These are phyloP conservation scores for Panagrolaimus sp. DNA, from an alignment of 1,140 invertebrate genomes.

Conservation along the genomic window DNA sequence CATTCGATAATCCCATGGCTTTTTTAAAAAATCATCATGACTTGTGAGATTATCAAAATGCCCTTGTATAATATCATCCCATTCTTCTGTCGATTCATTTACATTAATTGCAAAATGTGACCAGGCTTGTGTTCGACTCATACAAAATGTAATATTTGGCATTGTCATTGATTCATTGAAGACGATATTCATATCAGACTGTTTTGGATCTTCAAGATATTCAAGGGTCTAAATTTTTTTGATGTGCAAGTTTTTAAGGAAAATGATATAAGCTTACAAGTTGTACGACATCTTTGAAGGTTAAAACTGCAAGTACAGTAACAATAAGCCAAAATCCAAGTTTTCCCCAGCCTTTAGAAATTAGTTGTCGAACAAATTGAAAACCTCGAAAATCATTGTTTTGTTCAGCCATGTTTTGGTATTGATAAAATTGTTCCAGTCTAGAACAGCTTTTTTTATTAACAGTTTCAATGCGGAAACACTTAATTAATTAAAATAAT, in stretches of 20 bases:
- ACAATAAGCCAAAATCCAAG: slow-evolving; percentile 54
- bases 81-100: slow-evolving; percentile 23
- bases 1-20: slow-evolving; percentile 38
- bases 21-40: slow-evolving; percentile 24
- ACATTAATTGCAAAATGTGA: slow-evolving; percentile 34
- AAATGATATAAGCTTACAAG: slow-evolving; percentile 33
- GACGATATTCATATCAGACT: slow-evolving; percentile 44
- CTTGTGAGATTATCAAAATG: slow-evolving; percentile 31
- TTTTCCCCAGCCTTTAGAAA: slow-evolving; percentile 27
- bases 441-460: background rate
- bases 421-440: background rate
- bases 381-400: background rate
- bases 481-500: no score
- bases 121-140: slow-evolving; percentile 41
- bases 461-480: no score
- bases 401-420: background rate
- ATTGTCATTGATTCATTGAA: slow-evolving; percentile 45
- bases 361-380: background rate
- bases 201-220: slow-evolving; percentile 36
- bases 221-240: slow-evolving; percentile 30
- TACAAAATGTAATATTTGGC: slow-evolving; percentile 49
- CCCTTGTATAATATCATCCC: slow-evolving; percentile 26
- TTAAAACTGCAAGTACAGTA: slow-evolving; percentile 48
- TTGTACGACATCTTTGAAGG: slow-evolving; percentile 50
- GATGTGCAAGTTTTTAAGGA: background rate